These are phyloP conservation scores for Isoperla grammatica DNA, from an alignment of 2,888 invertebrate species.

Conservation along the genomic window DNA sequence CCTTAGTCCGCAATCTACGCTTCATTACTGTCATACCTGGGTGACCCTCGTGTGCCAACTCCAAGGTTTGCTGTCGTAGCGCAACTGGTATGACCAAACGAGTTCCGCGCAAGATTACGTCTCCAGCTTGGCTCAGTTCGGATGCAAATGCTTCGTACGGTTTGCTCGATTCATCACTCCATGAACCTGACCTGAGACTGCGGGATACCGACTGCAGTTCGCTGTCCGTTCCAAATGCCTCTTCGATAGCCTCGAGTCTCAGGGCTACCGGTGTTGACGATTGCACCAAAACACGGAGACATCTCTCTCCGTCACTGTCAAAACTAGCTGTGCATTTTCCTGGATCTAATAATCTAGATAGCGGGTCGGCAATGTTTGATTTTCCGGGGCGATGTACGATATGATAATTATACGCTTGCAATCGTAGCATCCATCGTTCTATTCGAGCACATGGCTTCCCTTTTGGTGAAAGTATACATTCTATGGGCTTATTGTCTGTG, in stretches of 20 bases:
- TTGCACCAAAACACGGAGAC: not conserved
- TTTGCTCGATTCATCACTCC: not conserved
- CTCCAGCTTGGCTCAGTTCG: slow-evolving; percentile 36
- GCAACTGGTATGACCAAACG: slow-evolving; percentile 32
- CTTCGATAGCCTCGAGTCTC: not conserved
- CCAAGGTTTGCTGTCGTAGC: slow-evolving; percentile 30
- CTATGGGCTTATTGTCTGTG: slow-evolving; percentile 41
- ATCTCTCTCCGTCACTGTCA: not conserved
- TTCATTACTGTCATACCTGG: slow-evolving; percentile 40
- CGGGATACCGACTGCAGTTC: not conserved
- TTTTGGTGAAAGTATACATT: slow-evolving; percentile 35
- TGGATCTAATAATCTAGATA: slow-evolving; percentile 33
- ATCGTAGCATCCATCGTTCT: slow-evolving; percentile 32
- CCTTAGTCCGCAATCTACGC: slow-evolving; percentile 37
- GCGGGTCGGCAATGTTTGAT: slow-evolving; percentile 36
- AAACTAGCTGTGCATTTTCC: too few species aligned
- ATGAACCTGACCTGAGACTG: not conserved
- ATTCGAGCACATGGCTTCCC: slow-evolving; percentile 32
- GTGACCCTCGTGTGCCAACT: slow-evolving; percentile 38
- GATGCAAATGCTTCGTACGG: slow-evolving; percentile 31
- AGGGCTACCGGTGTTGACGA: not conserved
- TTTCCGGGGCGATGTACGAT: slow-evolving; percentile 30
- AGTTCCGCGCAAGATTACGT: slow-evolving; percentile 31
- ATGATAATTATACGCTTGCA: slow-evolving; percentile 33
- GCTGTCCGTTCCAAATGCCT: not conserved